These are phyloP conservation scores for Seriola rivoliana DNA, from an alignment of 2,113 vertebrate genomes.

Conservation along the genomic window DNA sequence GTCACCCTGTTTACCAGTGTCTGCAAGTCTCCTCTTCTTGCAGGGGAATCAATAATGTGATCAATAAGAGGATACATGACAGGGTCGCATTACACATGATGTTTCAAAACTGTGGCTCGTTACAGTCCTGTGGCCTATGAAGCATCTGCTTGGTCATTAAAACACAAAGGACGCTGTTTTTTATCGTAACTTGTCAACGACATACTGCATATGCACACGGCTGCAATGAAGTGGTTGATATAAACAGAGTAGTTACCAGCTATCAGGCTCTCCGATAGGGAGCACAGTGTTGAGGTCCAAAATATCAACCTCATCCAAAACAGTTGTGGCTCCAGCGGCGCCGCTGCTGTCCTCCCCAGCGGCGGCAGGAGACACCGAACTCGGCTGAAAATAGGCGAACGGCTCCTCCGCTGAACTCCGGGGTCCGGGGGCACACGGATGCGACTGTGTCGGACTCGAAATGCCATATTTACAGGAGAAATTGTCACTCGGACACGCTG, in stretches of 20 bases:
- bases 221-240: neutral
- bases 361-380: slow-evolving; percentile 69
- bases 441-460: slow-evolving; percentile 82
- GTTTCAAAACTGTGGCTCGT: slow-evolving; percentile 19
- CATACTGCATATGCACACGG: neutral
- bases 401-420: slow-evolving; percentile 83
- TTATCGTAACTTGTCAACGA: neutral
- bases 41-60: slow-evolving; percentile 35
- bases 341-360: slow-evolving; percentile 61
- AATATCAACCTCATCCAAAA: slow-evolving; percentile 92
- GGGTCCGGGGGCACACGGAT: slow-evolving; percentile 62
- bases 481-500: slow-evolving; percentile 44
- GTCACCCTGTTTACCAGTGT: slow-evolving; percentile 1
- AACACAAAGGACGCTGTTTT: slow-evolving; percentile 3
- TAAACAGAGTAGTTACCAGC: slow-evolving; percentile 86
- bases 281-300: slow-evolving; percentile 88
- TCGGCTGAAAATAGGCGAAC: slow-evolving; percentile 90
- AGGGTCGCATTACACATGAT: slow-evolving; percentile 16
- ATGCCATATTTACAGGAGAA: slow-evolving; percentile 75
- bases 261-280: slow-evolving; percentile 85
- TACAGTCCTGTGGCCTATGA: slow-evolving; percentile 22
- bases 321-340: slow-evolving; percentile 70
- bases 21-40: slow-evolving; percentile 18
- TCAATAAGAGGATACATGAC: slow-evolving; percentile 32
- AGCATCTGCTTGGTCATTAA: slow-evolving; percentile 1